A percentile compares a stretch with the other conserved stretches of the same genome.
Evolutionary conservation across 2,888 invertebrate species (phyloP).

Genomic region (Calliopum simillimum): DNA sequence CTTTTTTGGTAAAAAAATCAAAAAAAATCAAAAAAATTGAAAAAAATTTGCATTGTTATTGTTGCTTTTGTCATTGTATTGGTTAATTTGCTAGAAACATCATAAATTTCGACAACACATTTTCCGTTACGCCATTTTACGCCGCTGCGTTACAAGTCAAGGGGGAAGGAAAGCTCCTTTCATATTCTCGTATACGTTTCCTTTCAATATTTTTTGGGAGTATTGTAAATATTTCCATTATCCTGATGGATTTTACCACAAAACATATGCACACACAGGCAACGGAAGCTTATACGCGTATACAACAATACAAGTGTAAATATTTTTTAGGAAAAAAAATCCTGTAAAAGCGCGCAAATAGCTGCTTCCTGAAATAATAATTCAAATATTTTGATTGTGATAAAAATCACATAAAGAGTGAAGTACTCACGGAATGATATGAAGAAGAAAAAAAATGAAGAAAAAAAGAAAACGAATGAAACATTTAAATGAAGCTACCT

Average conservation of each 20-base stretch:
- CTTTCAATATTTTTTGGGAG: background rate
- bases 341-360: slow-evolving; percentile 60
- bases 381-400: slow-evolving; percentile 62
- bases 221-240: slow-evolving; percentile 22
- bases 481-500: too few relatives aligned
- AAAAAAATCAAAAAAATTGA: too few relatives aligned
- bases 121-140: slow-evolving; percentile 1
- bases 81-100: slow-evolving; percentile 20
- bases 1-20: too few relatives aligned
- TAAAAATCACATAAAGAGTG: slow-evolving; percentile 56
- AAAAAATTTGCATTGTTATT: background rate
- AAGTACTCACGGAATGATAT: too few relatives aligned
- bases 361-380: slow-evolving; percentile 66
- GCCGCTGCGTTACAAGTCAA: background rate
- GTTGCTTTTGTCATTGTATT: slow-evolving; percentile 17
- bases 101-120: slow-evolving; percentile 19
- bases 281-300: slow-evolving; percentile 13
- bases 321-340: slow-evolving; percentile 46
- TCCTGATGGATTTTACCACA: slow-evolving; percentile 21
- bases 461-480: too few relatives aligned
- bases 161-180: too few relatives aligned
- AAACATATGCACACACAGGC: background rate
- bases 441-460: too few relatives aligned
- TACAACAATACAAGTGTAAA: slow-evolving; percentile 58
- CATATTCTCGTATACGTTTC: background rate